phyloP scores from a whole-genome alignment of 2,888 invertebrate genomes.

The Clusia tigrina region DNA sequence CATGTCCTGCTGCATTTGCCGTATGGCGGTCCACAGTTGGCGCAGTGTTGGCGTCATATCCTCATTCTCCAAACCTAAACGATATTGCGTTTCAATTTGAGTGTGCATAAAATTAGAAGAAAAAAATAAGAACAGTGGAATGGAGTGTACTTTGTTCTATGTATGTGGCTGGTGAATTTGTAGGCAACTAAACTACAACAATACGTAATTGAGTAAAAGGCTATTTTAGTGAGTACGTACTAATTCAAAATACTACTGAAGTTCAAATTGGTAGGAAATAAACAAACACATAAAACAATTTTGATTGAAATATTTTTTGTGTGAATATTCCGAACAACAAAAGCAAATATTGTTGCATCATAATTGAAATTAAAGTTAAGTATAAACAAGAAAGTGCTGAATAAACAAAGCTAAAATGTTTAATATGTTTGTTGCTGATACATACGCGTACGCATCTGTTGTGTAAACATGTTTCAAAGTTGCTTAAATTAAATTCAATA shows the following conservation, averaged over 20 bases:
- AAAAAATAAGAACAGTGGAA: conserved; percentile 32
- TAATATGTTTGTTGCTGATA: too few species aligned
- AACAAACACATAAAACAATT: background rate
- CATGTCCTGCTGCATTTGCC: conserved; percentile 64
- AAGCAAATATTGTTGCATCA: background rate
- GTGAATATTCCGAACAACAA: too few species aligned
- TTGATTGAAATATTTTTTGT: too few species aligned
- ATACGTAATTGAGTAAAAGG: background rate
- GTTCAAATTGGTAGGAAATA: background rate
- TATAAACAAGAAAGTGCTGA: too few species aligned
- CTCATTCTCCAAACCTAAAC: conserved; percentile 64
- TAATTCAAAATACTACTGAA: background rate
- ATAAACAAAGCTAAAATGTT: background rate
- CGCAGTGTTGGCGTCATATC: conserved; percentile 64
- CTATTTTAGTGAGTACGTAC: too few species aligned
- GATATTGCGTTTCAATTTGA: too few species aligned
- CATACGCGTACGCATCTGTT: too few species aligned
- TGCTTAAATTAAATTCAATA: background rate
- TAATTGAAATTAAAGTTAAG: background rate
- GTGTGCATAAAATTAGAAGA: too few species aligned
- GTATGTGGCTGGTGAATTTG: background rate
- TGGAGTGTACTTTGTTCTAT: conserved; percentile 23
- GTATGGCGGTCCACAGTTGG: conserved; percentile 63
- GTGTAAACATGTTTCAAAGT: background rate
- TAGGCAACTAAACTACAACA: background rate